Conservation (phyloP, 1,140 invertebrate genomes). For the Eriocheir sinensis region DNA sequence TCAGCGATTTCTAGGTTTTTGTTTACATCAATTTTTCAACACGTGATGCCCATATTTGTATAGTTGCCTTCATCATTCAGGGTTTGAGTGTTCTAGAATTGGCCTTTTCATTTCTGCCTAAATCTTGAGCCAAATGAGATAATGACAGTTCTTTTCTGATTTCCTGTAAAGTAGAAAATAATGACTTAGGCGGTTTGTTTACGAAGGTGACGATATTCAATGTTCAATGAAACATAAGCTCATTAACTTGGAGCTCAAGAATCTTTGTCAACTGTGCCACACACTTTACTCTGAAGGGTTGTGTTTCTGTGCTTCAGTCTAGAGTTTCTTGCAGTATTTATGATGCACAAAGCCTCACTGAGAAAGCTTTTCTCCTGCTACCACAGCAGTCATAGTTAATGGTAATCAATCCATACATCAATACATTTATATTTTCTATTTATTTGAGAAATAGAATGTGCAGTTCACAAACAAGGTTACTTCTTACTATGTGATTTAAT, state of each 20-base stretch:
- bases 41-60: no score
- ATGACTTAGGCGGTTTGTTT: no score
- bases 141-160: no score
- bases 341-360: constrained; percentile 10
- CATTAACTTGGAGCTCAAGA: not conserved
- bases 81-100: no score
- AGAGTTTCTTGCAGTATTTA: constrained; percentile 10
- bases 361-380: not conserved
- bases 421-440: not conserved
- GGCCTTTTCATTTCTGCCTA: no score
- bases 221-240: not conserved
- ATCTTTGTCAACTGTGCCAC: not conserved
- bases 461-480: not conserved
- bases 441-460: not conserved
- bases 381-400: not conserved
- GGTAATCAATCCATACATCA: constrained; percentile 13
- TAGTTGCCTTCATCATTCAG: no score
- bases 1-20: no score
- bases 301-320: constrained; percentile 11
- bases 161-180: no score
- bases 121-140: no score
- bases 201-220: no score
- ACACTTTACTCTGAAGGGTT: not conserved
- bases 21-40: no score
- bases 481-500: not conserved